Percentiles rank a stretch among this genome's conserved stretches.
phyloP scores from a whole-genome alignment of 1,140 invertebrate genomes.

The Diachasma alloeum region DNA sequence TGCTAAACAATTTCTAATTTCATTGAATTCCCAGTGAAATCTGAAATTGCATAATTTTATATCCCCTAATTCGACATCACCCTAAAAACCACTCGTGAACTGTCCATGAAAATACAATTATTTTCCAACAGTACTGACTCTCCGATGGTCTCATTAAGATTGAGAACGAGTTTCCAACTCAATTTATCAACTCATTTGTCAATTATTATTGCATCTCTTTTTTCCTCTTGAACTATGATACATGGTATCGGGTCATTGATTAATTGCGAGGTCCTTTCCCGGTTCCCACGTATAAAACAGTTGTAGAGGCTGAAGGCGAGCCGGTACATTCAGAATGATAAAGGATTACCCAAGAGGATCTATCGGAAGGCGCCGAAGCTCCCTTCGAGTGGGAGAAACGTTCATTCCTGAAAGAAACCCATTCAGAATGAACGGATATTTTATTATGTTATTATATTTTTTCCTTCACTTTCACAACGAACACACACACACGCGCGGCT shows the following conservation, averaged over 20 bases:
- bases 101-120: too few species aligned
- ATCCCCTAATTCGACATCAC: too few species aligned
- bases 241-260: not conserved
- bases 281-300: slow-evolving; percentile 1
- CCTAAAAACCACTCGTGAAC: too few species aligned
- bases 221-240: not conserved
- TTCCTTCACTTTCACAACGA: slow-evolving; percentile 13
- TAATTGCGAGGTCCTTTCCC: not conserved
- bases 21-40: too few species aligned
- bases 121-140: too few species aligned
- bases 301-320: slow-evolving; percentile 13
- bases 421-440: slow-evolving; percentile 1
- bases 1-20: too few species aligned
- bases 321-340: slow-evolving; percentile 10
- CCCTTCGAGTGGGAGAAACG: not conserved
- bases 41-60: too few species aligned
- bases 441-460: slow-evolving; percentile 12
- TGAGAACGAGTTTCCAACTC: too few species aligned
- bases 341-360: slow-evolving; percentile 4
- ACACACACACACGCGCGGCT: not conserved
- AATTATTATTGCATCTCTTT: not conserved
- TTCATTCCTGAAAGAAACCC: not conserved
- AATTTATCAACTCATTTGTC: not conserved
- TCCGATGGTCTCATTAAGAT: too few species aligned
- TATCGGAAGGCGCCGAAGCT: not conserved